phyloP scores from a whole-genome alignment of 1,140 invertebrate species.

The Zaprionus capensis region DNA sequence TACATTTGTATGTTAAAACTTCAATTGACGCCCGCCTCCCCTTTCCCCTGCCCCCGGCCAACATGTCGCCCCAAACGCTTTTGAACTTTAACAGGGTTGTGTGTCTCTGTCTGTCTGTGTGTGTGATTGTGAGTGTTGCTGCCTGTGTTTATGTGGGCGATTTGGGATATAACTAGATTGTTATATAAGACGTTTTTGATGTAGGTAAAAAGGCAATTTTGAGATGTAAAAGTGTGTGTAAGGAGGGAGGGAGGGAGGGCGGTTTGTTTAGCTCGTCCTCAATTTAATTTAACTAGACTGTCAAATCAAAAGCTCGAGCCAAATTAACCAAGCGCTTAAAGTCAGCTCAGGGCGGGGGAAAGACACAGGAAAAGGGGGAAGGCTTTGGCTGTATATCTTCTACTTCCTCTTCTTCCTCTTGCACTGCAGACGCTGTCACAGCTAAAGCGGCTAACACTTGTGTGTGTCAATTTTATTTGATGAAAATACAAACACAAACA shows the following conservation, averaged over 20 bases:
- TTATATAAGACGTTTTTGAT: constrained; percentile 74
- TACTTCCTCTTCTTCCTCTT: not conserved
- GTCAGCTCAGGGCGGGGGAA: constrained; percentile 32
- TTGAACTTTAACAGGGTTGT: constrained; percentile 74
- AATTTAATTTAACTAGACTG: constrained; percentile 83
- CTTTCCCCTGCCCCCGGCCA: not conserved
- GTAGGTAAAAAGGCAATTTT: constrained; percentile 73
- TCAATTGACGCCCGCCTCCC: constrained; percentile 65
- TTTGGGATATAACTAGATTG: constrained; percentile 80
- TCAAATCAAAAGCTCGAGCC: constrained; percentile 79
- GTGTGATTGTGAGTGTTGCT: not conserved
- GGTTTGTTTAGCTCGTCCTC: constrained; percentile 57
- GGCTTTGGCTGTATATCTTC: not conserved
- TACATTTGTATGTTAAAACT: constrained; percentile 83
- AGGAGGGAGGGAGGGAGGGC: not conserved
- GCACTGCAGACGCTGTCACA: constrained; percentile 58
- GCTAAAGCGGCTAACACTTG: constrained; percentile 81
- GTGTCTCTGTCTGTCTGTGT: constrained; percentile 6
- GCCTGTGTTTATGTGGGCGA: constrained; percentile 60
- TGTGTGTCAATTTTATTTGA: constrained; percentile 83
- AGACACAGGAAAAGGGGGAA: not conserved
- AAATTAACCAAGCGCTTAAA: constrained; percentile 78
- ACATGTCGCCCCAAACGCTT: constrained; percentile 70
- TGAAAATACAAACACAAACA: constrained; percentile 79
- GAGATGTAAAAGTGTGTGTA: constrained; percentile 28